Conservation (phyloP, 2,888 invertebrate genomes). For the Leptinotarsa peninsularis region DNA sequence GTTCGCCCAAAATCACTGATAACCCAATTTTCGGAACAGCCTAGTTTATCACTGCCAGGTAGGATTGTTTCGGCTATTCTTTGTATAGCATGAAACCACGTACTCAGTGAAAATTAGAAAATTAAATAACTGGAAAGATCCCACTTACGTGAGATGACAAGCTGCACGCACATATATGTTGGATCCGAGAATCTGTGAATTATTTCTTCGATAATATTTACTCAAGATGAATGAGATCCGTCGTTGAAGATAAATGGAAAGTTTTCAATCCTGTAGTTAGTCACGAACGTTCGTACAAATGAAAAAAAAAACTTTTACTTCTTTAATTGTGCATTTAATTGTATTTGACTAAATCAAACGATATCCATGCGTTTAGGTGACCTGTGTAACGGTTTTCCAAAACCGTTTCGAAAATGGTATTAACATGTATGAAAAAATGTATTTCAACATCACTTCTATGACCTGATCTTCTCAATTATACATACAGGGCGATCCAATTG, state of each 20-base stretch:
- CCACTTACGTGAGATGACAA: not conserved
- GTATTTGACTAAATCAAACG: not conserved
- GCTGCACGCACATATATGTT: not conserved
- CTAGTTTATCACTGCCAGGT: not conserved
- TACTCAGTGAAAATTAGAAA: not conserved
- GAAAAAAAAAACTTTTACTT: not conserved
- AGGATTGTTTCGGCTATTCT: not conserved
- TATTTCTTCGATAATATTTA: not conserved
- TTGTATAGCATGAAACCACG: not conserved
- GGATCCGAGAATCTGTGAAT: not conserved
- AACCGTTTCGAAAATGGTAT: too few relatives aligned
- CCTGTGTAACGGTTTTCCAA: too few relatives aligned
- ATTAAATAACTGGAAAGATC: not conserved
- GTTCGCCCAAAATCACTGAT: constrained; percentile 1
- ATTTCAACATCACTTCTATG: too few relatives aligned
- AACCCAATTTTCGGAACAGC: not conserved
- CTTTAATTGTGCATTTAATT: not conserved
- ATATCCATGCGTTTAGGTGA: not conserved
- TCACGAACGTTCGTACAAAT: not conserved
- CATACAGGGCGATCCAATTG: too few relatives aligned
- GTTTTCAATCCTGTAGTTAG: not conserved
- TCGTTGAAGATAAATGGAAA: not conserved
- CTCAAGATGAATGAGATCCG: not conserved
- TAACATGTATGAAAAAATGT: too few relatives aligned
- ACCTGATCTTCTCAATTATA: too few relatives aligned